Evolutionary conservation across 2,888 invertebrate species (phyloP).

Genomic region (Cantharis rustica): DNA sequence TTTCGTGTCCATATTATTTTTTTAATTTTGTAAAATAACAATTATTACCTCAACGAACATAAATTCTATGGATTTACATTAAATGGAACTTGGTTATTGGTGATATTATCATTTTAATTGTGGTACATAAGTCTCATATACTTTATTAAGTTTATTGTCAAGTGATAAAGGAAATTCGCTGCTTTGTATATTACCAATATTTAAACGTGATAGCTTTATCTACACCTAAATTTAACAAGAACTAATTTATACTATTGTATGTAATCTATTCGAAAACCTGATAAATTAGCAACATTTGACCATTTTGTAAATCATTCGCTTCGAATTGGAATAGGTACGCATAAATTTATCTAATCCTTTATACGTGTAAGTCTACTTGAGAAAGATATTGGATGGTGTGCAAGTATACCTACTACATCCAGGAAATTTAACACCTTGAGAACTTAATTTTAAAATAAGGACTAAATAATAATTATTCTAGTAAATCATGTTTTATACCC

Average conservation of each 20-base stretch:
- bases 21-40: not conserved
- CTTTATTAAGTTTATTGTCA: not conserved
- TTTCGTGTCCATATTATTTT: too few species aligned
- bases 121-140: not conserved
- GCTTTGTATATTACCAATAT: not conserved
- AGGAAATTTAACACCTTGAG: not conserved
- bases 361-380: not conserved
- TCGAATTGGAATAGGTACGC: not conserved
- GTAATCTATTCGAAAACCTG: not conserved
- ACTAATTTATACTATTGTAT: not conserved
- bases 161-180: not conserved
- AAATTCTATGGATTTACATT: not conserved
- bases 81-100: not conserved
- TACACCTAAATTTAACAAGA: not conserved
- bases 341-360: not conserved
- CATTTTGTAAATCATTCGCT: constrained; percentile 1
- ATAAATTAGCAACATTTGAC: constrained; percentile 2
- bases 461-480: not conserved
- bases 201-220: not conserved
- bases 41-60: not conserved
- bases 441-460: not conserved
- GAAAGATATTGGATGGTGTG: not conserved
- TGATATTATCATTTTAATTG: not conserved
- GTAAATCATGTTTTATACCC: not conserved
- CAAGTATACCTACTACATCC: not conserved